phyloP scores from a whole-genome alignment of 2,797 vertebrate species.

The Ciconia nigra region DNA sequence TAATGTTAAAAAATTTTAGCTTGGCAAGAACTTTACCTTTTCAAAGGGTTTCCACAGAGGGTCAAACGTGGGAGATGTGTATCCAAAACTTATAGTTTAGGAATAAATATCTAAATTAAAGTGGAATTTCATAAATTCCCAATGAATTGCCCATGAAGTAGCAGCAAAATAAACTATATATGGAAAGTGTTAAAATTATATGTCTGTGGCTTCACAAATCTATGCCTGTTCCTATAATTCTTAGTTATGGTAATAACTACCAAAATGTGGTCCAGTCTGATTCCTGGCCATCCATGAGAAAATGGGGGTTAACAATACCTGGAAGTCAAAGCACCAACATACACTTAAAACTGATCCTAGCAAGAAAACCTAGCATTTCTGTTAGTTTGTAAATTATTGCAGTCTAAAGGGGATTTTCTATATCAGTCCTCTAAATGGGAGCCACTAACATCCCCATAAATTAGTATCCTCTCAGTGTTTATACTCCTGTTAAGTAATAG shows the following conservation, averaged over 20 bases:
- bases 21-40: background rate
- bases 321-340: background rate
- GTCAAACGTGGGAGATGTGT: background rate
- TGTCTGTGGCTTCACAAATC: background rate
- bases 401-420: background rate
- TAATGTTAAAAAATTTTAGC: background rate
- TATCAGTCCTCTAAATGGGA: background rate
- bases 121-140: background rate
- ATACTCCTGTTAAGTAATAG: background rate
- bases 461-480: background rate
- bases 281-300: background rate
- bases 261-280: rapidly evolving
- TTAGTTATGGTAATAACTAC: background rate
- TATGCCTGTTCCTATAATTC: background rate
- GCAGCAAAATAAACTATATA: background rate
- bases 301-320: background rate
- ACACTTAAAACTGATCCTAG: background rate
- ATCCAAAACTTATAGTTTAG: background rate
- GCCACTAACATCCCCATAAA: background rate
- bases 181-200: background rate
- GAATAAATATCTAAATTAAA: background rate
- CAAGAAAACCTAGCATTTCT: background rate
- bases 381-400: background rate
- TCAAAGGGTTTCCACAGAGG: background rate
- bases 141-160: background rate